Evolutionary conservation across 2,888 invertebrate genomes (phyloP).

Genomic region (Tinea semifulvella): DNA sequence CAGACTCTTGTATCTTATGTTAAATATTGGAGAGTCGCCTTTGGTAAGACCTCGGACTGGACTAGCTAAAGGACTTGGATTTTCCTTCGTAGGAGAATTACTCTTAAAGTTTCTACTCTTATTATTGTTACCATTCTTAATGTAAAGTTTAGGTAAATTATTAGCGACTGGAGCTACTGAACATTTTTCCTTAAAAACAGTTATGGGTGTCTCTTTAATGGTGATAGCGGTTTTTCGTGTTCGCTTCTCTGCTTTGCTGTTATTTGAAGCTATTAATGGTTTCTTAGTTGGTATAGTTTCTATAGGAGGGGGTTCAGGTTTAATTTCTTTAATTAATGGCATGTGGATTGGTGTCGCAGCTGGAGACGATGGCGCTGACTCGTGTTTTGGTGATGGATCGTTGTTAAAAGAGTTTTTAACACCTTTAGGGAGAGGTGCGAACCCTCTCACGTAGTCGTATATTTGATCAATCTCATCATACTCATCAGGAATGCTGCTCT

Average conservation of each 20-base stretch:
- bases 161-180: conserved; percentile 56
- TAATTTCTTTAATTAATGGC: conserved; percentile 66
- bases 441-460: conserved; percentile 93
- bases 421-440: conserved; percentile 88
- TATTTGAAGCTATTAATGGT: conserved; percentile 57
- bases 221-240: conserved; percentile 73
- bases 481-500: conserved; percentile 77
- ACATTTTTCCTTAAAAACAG: conserved; percentile 66
- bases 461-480: conserved; percentile 97
- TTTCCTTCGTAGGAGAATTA: conserved; percentile 75
- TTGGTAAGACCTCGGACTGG: conserved; percentile 65
- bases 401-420: conserved; percentile 72
- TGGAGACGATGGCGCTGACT: conserved; percentile 64
- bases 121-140: conserved; percentile 76
- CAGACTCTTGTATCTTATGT: conserved; percentile 75
- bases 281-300: conserved; percentile 91
- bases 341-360: conserved; percentile 65
- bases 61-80: conserved; percentile 68
- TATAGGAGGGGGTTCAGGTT: conserved; percentile 91
- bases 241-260: conserved; percentile 75
- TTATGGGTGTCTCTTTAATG: conserved; percentile 58
- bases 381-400: conserved; percentile 51
- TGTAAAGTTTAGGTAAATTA: conserved; percentile 79
- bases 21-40: conserved; percentile 79
- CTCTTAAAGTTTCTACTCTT: conserved; percentile 76